phyloP scores from a whole-genome alignment of 1,140 invertebrate species.

The Elymnias hypermnestra region DNA sequence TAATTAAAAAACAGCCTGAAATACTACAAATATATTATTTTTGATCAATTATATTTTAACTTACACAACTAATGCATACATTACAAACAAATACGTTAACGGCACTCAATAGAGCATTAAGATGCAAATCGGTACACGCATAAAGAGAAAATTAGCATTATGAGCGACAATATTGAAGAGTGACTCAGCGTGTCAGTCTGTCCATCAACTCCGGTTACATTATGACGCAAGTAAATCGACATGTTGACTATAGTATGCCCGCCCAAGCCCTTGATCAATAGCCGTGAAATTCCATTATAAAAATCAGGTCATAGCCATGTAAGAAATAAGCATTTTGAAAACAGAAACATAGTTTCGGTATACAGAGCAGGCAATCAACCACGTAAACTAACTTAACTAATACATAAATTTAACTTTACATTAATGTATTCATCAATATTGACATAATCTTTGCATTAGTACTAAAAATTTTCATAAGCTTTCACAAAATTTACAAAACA shows the following conservation, averaged over 20 bases:
- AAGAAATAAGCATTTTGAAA: too few species aligned
- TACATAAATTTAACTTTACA: too few species aligned
- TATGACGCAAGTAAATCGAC: slow-evolving; percentile 58
- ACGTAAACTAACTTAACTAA: too few species aligned
- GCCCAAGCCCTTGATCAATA: slow-evolving; percentile 65
- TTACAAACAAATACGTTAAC: slow-evolving; percentile 46
- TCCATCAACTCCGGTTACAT: slow-evolving; percentile 60
- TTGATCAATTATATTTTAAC: too few species aligned
- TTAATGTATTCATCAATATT: too few species aligned
- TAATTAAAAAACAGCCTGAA: too few species aligned
- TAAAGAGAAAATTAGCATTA: slow-evolving; percentile 71
- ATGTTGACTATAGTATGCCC: slow-evolving; percentile 56
- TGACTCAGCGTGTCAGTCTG: slow-evolving; percentile 66
- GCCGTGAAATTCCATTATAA: slow-evolving; percentile 65
- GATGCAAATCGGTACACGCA: slow-evolving; percentile 71
- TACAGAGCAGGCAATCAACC: too few species aligned
- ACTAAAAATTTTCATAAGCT: too few species aligned
- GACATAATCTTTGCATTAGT: too few species aligned
- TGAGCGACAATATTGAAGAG: slow-evolving; percentile 65
- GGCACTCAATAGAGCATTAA: slow-evolving; percentile 57
- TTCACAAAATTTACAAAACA: too few species aligned
- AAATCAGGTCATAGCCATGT: slow-evolving; percentile 35
- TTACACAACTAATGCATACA: slow-evolving; percentile 10
- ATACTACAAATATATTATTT: too few species aligned
- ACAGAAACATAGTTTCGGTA: too few species aligned